phyloP scores from a whole-genome alignment of 2,888 invertebrate genomes.

The Mesorhabditis belari region DNA sequence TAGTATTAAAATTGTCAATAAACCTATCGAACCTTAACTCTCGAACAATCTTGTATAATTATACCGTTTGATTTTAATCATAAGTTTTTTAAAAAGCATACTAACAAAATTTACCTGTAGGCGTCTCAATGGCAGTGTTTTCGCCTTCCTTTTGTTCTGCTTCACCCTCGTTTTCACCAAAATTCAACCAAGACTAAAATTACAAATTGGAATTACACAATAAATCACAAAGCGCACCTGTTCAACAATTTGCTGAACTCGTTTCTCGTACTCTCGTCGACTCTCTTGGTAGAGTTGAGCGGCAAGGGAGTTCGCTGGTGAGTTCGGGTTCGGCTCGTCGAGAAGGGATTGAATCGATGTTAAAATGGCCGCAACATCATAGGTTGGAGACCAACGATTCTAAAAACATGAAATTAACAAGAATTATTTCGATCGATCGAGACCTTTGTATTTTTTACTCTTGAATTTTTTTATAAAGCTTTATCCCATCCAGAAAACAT shows the following conservation, averaged over 20 bases:
- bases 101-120: background rate
- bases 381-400: constrained; percentile 99
- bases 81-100: too few relatives aligned
- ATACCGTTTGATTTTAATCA: too few relatives aligned
- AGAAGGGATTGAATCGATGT: constrained; percentile 98
- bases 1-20: too few relatives aligned
- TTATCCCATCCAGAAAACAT: too few relatives aligned
- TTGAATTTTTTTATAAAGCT: too few relatives aligned
- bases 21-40: too few relatives aligned
- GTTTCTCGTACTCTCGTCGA: constrained; percentile 95
- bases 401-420: constrained; percentile 63
- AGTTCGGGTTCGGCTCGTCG: constrained; percentile 99
- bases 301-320: constrained; percentile 97
- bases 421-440: background rate
- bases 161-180: constrained; percentile 45
- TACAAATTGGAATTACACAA: background rate
- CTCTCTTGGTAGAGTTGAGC: constrained; percentile 99
- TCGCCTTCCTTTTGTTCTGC: constrained; percentile 31
- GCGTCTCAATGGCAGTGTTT: constrained; percentile 6
- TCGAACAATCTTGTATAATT: too few relatives aligned
- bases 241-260: constrained; percentile 98
- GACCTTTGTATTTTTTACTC: too few relatives aligned
- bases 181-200: constrained; percentile 66
- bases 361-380: constrained; percentile 98
- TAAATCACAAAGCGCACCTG: constrained; percentile 59